Evolutionary conservation across 2,888 invertebrate species (phyloP).

Genomic region (Cheilosia scutellata): DNA sequence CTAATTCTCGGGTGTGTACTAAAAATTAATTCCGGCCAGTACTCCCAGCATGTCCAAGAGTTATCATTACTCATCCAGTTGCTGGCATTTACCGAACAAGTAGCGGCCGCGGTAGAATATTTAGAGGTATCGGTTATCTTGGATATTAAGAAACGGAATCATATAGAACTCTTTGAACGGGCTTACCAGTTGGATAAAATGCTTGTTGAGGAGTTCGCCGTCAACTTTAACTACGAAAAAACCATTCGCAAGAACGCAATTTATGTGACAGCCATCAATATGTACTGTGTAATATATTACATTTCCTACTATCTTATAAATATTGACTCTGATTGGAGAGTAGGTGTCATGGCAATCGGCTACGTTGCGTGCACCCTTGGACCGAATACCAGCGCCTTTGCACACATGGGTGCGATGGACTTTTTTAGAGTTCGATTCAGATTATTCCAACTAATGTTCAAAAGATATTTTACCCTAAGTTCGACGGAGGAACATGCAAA

Average conservation of each 20-base stretch:
- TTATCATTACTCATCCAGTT: slow-evolving; percentile 79
- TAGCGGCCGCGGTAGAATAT: slow-evolving; percentile 77
- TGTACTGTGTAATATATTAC: slow-evolving; percentile 68
- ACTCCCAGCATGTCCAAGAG: slow-evolving; percentile 76
- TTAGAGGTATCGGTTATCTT: slow-evolving; percentile 73
- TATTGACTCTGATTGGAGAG: slow-evolving; percentile 59
- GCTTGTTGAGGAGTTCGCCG: slow-evolving; percentile 77
- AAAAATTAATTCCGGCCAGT: slow-evolving; percentile 77
- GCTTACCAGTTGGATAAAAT: slow-evolving; percentile 78
- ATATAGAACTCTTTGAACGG: slow-evolving; percentile 76
- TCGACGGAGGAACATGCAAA: neutral
- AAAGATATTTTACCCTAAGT: slow-evolving; percentile 48
- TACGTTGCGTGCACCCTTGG: slow-evolving; percentile 78
- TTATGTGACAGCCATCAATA: slow-evolving; percentile 75
- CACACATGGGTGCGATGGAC: slow-evolving; percentile 80
- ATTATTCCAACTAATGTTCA: slow-evolving; percentile 77
- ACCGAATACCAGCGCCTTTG: slow-evolving; percentile 77
- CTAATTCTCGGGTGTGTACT: slow-evolving; percentile 77
- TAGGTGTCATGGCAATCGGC: slow-evolving; percentile 76
- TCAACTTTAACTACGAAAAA: slow-evolving; percentile 80
- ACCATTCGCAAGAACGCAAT: slow-evolving; percentile 75
- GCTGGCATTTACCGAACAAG: slow-evolving; percentile 78
- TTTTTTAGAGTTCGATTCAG: slow-evolving; percentile 80
- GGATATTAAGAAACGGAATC: slow-evolving; percentile 77
- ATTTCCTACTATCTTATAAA: slow-evolving; percentile 77